These are phyloP conservation scores for Leptothorax acervorum DNA, from an alignment of 2,888 invertebrate species.

Conservation along the genomic window DNA sequence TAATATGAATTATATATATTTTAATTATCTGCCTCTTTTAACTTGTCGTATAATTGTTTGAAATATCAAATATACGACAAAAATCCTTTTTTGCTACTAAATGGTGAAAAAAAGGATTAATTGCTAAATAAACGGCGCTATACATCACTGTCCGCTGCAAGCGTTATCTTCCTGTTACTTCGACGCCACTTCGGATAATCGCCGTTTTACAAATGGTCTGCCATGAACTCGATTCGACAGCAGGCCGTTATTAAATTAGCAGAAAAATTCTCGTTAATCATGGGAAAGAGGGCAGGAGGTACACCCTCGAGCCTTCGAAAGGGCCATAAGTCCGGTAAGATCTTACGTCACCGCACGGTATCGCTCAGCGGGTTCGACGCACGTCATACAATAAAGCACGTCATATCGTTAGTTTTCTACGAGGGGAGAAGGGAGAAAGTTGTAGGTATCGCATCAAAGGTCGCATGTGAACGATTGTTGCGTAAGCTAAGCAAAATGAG, in stretches of 20 bases:
- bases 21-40: not conserved
- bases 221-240: slow-evolving; percentile 49
- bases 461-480: slow-evolving; percentile 50
- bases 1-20: not conserved
- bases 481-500: slow-evolving; percentile 55
- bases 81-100: not conserved
- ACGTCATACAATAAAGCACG: slow-evolving; percentile 42
- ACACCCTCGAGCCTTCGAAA: slow-evolving; percentile 45
- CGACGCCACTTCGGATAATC: slow-evolving; percentile 29
- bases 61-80: not conserved
- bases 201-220: slow-evolving; percentile 34
- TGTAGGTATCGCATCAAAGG: slow-evolving; percentile 43
- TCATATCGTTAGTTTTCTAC: slow-evolving; percentile 41
- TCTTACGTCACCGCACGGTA: slow-evolving; percentile 14
- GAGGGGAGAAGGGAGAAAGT: slow-evolving; percentile 30
- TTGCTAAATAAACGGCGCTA: not conserved
- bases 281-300: slow-evolving; percentile 32
- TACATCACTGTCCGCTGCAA: slow-evolving; percentile 36
- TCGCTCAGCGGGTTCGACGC: slow-evolving; percentile 16
- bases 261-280: slow-evolving; percentile 46
- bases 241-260: slow-evolving; percentile 49
- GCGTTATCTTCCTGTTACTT: slow-evolving; percentile 35
- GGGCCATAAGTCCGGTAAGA: slow-evolving; percentile 1
- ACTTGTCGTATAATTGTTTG: not conserved
- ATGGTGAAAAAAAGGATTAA: slow-evolving; percentile 4